Base-by-base conservation (phyloP, 2,888 invertebrate species). In the Harpalus rubripes region DNA sequence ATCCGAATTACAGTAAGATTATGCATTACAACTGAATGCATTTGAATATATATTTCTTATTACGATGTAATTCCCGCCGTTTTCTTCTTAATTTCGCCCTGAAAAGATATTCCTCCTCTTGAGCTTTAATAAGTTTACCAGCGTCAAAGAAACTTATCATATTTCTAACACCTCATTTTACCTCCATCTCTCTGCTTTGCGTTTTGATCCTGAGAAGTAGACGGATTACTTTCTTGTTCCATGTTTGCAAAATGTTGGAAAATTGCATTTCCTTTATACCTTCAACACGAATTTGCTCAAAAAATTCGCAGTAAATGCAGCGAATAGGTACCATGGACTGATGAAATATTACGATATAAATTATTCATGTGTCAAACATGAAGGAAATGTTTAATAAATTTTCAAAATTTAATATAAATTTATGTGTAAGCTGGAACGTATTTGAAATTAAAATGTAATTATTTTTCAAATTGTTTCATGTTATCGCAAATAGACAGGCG, bases 161-260 rank as follows among this genome's bases (percentile, higher is more conserved):
- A 74, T 44, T 44, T 41, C 44, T n/a, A 74, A 74, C 68, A 74
- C 72, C 72, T 74, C 44, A 74, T 44, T 74, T 74, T 74, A 41
- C 8, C 44, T 12, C 39, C 22, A 22, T 26, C 18, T 72, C 18
- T 74, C 0, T 10, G 72, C n/a, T n/a, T 74, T 44, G 10, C 18
- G 44, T 74, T 18, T 44, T 1, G 32, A 32, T 32, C 6, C 18
- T 39, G 68, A 68, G 32, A n/a, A 32, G 32, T 68, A 22, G 15
- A 74, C 68, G 41, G 72, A 74, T 74, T 44, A 41, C 72, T 41
- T 41, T 74, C 18, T 44, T 74, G 52, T 74, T 74, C 44, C 44
- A 74, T 74, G 44, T 74, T 74, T 41, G 44, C 16, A 74, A 74
- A 74, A 74, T 74, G 44, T 74, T 44, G 72, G 72, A 18, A 74